A percentile compares a stretch with the other conserved stretches of the same genome.
Evolutionary conservation across 2,113 vertebrate species (phyloP).

Genomic region (Perca flavescens): DNA sequence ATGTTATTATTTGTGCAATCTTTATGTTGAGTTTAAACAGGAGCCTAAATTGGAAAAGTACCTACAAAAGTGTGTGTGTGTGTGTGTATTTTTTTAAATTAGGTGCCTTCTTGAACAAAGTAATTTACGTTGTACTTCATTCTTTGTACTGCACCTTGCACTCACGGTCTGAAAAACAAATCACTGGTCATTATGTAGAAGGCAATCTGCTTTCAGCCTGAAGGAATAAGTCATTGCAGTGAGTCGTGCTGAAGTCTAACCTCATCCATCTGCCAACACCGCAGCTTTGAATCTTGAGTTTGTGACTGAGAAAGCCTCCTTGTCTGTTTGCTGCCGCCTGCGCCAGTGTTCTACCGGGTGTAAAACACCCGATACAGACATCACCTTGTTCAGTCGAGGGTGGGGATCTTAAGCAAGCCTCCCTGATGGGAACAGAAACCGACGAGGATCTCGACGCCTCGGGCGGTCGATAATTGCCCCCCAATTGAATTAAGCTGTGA

Average conservation of each 20-base stretch:
- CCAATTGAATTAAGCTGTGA: slow-evolving; percentile 81
- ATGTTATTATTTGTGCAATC: no score
- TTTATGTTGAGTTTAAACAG: no score
- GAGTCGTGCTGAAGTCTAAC: background rate
- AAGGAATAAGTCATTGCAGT: background rate
- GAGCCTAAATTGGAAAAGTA: no score
- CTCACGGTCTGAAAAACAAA: background rate
- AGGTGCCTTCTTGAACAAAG: background rate
- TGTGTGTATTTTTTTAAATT: background rate
- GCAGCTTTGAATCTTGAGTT: slow-evolving; percentile 7
- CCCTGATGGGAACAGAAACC: slow-evolving; percentile 72
- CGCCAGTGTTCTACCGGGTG: slow-evolving; percentile 44
- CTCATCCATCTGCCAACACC: background rate
- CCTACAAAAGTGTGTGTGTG: no score
- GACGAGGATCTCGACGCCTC: slow-evolving; percentile 70
- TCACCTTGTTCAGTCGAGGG: slow-evolving; percentile 31
- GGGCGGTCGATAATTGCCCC: slow-evolving; percentile 80
- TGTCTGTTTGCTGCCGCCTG: slow-evolving; percentile 28
- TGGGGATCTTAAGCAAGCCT: slow-evolving; percentile 46
- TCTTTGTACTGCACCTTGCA: background rate
- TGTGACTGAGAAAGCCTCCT: slow-evolving; percentile 19
- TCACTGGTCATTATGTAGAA: background rate
- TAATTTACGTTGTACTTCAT: background rate
- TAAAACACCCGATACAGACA: slow-evolving; percentile 51
- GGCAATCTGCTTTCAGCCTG: background rate